Base-by-base conservation (phyloP, 1,140 invertebrate genomes). In the Asbolus verrucosus region DNA sequence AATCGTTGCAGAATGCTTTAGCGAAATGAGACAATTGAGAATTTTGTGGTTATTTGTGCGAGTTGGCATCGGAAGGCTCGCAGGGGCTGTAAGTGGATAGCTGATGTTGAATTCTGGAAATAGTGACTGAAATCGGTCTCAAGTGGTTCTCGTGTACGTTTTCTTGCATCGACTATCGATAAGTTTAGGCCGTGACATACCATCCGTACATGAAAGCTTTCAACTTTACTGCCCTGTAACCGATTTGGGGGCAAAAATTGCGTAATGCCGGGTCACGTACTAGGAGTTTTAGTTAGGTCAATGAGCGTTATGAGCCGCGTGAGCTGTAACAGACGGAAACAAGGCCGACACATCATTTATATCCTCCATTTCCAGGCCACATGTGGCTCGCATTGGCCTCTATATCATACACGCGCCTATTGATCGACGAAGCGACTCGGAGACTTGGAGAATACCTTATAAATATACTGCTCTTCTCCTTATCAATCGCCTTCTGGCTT, bases 281-380 rank as follows among this genome's bases (percentile, higher is more conserved):
- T 11, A 11, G 14, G 38, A 14, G 62, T 30, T 54, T 54, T 54
- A 18, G 65, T 67, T 60, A 60, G 67, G 71, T 69, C 71, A 69
- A 72, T 66, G 67, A 30, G 66, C 50, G 67, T 73, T 73, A 70
- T 72, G 67, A 70, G 68, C 54, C 61, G 63, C 50, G 67, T 73
- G 67, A 73, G 50, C 31, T 50, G 67, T 50, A 67, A 61, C 63
- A 73, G 71, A 66, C 71, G 67, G 71, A 70, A 73, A 21, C 19
- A 62, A 73, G 60, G 67, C 65, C 67, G 71, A 69, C 71, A 72
- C 67, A 69, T 73, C 71, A 67, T 73, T 73, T 73, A 70, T 73
- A 67, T 70, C 63, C 67, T 41, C 62, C 65, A 33, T 67, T 68
- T 68, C 65, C 70, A 43, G 60, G 62, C 60, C 71, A 72, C 67